Evolutionary conservation across 2,888 invertebrate species (phyloP).

Genomic region (Rotaria macrura): DNA sequence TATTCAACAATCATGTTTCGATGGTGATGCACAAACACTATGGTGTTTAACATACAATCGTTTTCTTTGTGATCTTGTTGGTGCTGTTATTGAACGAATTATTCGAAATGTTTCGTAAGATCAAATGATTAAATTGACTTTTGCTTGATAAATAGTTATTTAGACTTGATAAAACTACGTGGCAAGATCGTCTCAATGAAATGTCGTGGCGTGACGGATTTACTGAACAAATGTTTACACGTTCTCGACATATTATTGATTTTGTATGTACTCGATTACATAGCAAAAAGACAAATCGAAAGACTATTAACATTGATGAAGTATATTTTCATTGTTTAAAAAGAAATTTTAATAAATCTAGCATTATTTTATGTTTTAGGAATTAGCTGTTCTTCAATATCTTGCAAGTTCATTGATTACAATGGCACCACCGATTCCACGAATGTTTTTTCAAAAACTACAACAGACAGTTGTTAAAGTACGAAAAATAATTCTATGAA

Average conservation of each 20-base stretch:
- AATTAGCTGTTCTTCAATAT: conserved; percentile 3
- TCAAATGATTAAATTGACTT: background rate
- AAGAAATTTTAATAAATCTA: background rate
- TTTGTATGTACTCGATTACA: background rate
- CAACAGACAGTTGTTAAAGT: background rate
- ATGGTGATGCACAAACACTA: background rate
- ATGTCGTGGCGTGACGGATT: conserved; percentile 13
- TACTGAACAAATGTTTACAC: background rate
- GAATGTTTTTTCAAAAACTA: conserved; percentile 14
- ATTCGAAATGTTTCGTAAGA: background rate
- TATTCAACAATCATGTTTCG: background rate
- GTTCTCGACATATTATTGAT: background rate
- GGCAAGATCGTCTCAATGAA: background rate
- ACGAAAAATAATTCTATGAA: background rate
- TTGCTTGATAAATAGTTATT: background rate
- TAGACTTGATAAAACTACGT: conserved; percentile 6
- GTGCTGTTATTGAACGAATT: background rate
- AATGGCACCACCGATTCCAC: background rate
- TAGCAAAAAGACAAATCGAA: background rate
- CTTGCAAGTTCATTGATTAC: background rate
- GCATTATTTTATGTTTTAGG: background rate
- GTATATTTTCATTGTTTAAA: background rate
- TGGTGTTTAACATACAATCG: conserved; percentile 19
- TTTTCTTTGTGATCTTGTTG: background rate
- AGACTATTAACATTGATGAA: background rate